Conservation (phyloP, 2,113 vertebrate species). For the Aptenodytes forsteri region DNA sequence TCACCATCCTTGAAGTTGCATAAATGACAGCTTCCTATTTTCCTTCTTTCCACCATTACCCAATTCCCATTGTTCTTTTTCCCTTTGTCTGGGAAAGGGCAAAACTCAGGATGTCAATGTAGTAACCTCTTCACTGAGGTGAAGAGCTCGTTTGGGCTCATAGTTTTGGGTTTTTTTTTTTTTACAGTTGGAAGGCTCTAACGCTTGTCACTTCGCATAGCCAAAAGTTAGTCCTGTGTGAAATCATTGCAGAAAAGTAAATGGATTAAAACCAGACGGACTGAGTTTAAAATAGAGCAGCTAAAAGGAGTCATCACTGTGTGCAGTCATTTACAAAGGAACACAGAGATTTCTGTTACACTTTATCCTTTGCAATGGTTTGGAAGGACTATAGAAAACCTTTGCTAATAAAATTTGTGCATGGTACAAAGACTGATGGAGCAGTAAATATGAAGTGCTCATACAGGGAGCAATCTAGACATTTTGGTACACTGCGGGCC, state of each 20-base stretch:
- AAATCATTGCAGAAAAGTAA: not conserved
- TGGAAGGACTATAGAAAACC: not conserved
- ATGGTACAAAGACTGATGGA: not conserved
- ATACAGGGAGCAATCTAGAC: not conserved
- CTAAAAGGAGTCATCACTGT: not conserved
- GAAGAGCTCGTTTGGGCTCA: not conserved
- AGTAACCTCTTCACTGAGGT: not conserved
- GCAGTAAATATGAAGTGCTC: not conserved
- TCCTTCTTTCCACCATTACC: not conserved
- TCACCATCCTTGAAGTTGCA: not conserved
- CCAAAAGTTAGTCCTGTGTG: not conserved
- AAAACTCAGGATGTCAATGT: not conserved
- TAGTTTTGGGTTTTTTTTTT: not conserved
- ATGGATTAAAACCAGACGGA: not conserved
- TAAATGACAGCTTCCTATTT: not conserved
- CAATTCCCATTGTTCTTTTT: not conserved
- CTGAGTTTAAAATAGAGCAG: not conserved
- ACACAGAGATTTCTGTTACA: not conserved
- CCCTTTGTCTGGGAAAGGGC: not conserved
- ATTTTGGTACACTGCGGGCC: not conserved
- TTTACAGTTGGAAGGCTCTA: not conserved
- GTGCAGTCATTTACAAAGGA: not conserved
- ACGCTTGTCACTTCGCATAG: not conserved
- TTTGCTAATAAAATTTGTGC: not conserved
- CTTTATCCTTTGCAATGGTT: not conserved